Evolutionary conservation across 2,113 vertebrate genomes (phyloP), one percentile per base, ranked within the genome.

Genomic region (Larimichthys polyactis): DNA sequence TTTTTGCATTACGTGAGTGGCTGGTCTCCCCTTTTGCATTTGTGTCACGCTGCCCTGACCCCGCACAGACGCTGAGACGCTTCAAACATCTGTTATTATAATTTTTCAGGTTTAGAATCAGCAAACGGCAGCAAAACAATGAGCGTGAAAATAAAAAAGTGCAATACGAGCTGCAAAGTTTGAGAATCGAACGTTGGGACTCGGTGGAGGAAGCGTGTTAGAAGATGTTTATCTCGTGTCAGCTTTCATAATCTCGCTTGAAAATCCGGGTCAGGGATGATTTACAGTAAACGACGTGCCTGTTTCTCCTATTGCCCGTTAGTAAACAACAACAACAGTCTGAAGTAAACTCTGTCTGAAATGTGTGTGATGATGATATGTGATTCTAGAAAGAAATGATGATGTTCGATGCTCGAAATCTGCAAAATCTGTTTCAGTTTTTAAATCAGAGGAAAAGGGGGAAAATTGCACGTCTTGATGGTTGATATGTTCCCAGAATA

Each of bases 31-130:
- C 27, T 11, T 3, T 0, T 19, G 44, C 58, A 40, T n/a, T 32
- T 27, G 15, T 20, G 3, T 64, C 69, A 48, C 0, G 4, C 16
- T 15, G 73, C 22, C 36, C 44, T 54, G 65, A 63, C 44, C 44
- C 71, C 32, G 43, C 78, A 22, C 5, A 48, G 67, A 20, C 1
- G 8, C 36, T 71, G 24, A 67, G 55, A 51, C 69, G 60, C 73
- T 73, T 20, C 16, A 55, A 55, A 0, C 64, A 14, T 27, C 16
- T 27, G 24, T 54, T 8, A 24, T 5, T 4, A 14, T 3, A 14
- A 22, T 11, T 1, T 8, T 49, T 63, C 12, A n/a, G 0, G 10
- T 40, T 58, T 48, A 67, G 9, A 71, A 58, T 22, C 32, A 12
- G 10, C 1, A 19, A 52, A 64, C 27, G 46, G 68, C 46, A 60